A percentile compares a stretch with the other conserved stretches of the same genome.
phyloP scores from a whole-genome alignment of 2,113 vertebrate species.

The Baryphthengus martii region DNA sequence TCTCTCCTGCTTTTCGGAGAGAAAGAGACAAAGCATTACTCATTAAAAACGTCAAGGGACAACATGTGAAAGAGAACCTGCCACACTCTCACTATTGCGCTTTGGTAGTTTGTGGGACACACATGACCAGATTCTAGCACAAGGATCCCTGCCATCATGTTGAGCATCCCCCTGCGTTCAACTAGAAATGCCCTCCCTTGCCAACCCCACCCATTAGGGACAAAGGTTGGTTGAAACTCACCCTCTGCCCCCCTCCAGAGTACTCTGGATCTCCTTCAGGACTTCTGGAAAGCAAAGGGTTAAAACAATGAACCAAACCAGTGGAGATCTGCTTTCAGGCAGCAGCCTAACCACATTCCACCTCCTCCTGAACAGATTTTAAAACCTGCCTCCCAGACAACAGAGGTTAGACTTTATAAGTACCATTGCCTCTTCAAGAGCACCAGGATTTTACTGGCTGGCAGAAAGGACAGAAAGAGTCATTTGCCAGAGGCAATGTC shows the following conservation, averaged over 20 bases:
- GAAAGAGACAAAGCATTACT: conserved; percentile 67
- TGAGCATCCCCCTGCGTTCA: not conserved
- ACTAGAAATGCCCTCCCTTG: not conserved
- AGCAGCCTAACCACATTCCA: conserved; percentile 28
- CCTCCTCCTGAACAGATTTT: not conserved
- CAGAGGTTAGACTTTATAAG: not conserved
- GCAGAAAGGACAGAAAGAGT: not conserved
- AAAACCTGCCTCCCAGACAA: not conserved
- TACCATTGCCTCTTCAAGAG: not conserved
- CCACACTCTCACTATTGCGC: not conserved
- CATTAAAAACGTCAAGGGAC: not conserved
- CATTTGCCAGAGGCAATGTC: not conserved
- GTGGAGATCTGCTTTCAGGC: not conserved
- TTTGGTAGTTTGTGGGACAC: not conserved
- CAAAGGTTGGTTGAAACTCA: conserved; percentile 69
- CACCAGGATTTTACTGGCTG: not conserved
- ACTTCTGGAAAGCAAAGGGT: conserved; percentile 78
- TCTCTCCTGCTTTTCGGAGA: conserved; percentile 69
- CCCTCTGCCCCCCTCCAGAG: conserved; percentile 87
- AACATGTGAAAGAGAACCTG: conserved; percentile 32
- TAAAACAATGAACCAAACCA: conserved; percentile 40
- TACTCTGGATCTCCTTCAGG: conserved; percentile 95
- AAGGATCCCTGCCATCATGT: not conserved
- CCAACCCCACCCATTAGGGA: not conserved
- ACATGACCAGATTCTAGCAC: not conserved